Evolutionary conservation across 2,113 vertebrate species (phyloP).

Genomic region (Salvelinus sp.): DNA sequence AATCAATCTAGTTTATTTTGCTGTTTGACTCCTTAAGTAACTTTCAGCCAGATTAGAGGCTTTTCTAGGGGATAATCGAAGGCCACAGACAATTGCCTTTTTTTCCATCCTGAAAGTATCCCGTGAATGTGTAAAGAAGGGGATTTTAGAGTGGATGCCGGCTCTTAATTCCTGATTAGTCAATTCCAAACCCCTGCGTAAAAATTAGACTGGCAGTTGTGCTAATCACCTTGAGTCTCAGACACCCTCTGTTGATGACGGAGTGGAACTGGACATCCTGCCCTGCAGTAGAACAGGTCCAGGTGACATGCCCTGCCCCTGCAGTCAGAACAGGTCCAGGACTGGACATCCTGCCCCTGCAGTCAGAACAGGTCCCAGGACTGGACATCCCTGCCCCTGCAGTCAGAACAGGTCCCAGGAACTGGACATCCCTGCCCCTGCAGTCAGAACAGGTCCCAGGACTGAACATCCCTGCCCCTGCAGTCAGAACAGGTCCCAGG

Average conservation of each 20-base stretch:
- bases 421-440: no score
- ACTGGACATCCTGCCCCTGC: no score
- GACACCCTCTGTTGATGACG: slow-evolving; percentile 43
- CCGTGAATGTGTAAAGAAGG: slow-evolving; percentile 66
- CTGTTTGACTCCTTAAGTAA: slow-evolving; percentile 86
- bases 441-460: no score
- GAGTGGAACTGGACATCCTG: slow-evolving; percentile 33
- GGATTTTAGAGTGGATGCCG: slow-evolving; percentile 77
- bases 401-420: no score
- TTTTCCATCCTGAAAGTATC: slow-evolving; percentile 79
- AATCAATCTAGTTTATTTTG: slow-evolving; percentile 89
- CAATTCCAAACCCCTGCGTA: slow-evolving; percentile 75
- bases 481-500: no score
- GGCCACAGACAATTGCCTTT: slow-evolving; percentile 78
- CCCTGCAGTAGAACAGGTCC: no score
- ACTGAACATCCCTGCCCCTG: no score
- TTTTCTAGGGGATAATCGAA: slow-evolving; percentile 84
- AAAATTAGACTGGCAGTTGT: slow-evolving; percentile 82
- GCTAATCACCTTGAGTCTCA: slow-evolving; percentile 77
- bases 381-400: slow-evolving; percentile 13
- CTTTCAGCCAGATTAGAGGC: slow-evolving; percentile 82
- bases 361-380: background rate
- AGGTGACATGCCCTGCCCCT: no score
- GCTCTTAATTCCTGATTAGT: slow-evolving; percentile 85
- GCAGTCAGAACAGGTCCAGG: no score